phyloP scores from a whole-genome alignment of 2,888 invertebrate species.

The Cataglyphis livida region DNA sequence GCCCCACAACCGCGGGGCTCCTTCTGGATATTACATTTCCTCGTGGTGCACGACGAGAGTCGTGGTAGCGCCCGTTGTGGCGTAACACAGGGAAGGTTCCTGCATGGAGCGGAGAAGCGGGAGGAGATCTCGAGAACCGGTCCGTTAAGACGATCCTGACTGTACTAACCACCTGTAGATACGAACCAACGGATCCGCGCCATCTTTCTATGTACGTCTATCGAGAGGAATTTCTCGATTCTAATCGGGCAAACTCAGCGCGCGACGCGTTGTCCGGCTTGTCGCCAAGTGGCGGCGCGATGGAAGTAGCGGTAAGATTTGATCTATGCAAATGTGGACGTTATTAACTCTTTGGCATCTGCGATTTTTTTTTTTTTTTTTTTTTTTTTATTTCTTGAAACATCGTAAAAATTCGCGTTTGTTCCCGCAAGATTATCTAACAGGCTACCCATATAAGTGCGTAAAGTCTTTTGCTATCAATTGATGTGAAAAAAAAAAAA shows the following conservation, averaged over 20 bases:
- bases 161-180: constrained; percentile 72
- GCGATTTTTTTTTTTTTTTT: not conserved
- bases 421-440: not conserved
- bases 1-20: constrained; percentile 49
- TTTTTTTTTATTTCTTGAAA: not conserved
- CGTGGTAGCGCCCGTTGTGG: constrained; percentile 59
- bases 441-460: not conserved
- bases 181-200: constrained; percentile 57
- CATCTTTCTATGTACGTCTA: constrained; percentile 47
- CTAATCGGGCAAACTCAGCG: constrained; percentile 45
- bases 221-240: constrained; percentile 63
- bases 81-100: constrained; percentile 32
- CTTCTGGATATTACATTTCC: constrained; percentile 75
- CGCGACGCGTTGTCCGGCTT: constrained; percentile 40
- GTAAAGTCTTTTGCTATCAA: constrained; percentile 14
- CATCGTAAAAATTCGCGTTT: constrained; percentile 15
- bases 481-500: not conserved
- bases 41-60: constrained; percentile 46
- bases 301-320: constrained; percentile 23
- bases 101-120: constrained; percentile 26
- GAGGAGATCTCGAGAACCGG: constrained; percentile 68
- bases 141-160: constrained; percentile 64
- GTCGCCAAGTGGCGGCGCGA: constrained; percentile 20
- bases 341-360: constrained; percentile 37
- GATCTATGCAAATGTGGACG: constrained; percentile 25